These are phyloP conservation scores for Diachrysia chrysitis DNA, from an alignment of 2,888 invertebrate species.

Conservation along the genomic window DNA sequence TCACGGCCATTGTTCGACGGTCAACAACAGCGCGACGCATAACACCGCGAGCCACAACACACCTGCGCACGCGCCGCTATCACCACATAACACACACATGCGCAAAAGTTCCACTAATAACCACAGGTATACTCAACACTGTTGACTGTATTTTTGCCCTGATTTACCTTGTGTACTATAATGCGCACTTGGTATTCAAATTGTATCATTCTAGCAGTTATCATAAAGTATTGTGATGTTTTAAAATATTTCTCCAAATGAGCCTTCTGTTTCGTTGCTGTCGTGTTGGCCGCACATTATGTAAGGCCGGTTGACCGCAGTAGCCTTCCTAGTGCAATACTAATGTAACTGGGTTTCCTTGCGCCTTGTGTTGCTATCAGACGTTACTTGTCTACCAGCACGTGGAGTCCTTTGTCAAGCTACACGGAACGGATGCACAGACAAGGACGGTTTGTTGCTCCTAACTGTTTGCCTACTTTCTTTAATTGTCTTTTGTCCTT, in stretches of 20 bases:
- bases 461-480: background rate
- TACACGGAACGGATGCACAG: slow-evolving; percentile 5
- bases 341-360: slow-evolving; percentile 10
- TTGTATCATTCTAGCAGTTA: background rate
- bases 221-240: background rate
- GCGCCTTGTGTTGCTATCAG: slow-evolving; percentile 36
- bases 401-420: slow-evolving; percentile 21
- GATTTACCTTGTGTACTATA: too few species aligned
- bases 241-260: background rate
- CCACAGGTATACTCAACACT: background rate
- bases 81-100: background rate
- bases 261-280: background rate
- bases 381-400: slow-evolving; percentile 3
- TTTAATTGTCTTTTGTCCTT: background rate
- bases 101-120: slow-evolving; percentile 1
- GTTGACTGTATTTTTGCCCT: too few species aligned
- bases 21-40: background rate
- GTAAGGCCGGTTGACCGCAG: slow-evolving; percentile 10
- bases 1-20: background rate
- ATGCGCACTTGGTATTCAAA: background rate
- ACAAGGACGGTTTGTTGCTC: background rate
- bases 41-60: background rate
- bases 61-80: slow-evolving; percentile 16
- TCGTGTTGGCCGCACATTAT: background rate
- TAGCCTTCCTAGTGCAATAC: slow-evolving; percentile 30